Percentiles rank a stretch among this genome's conserved stretches.
Evolutionary conservation across 2,113 vertebrate species (phyloP).

Genomic region (Salvelinus sp.): DNA sequence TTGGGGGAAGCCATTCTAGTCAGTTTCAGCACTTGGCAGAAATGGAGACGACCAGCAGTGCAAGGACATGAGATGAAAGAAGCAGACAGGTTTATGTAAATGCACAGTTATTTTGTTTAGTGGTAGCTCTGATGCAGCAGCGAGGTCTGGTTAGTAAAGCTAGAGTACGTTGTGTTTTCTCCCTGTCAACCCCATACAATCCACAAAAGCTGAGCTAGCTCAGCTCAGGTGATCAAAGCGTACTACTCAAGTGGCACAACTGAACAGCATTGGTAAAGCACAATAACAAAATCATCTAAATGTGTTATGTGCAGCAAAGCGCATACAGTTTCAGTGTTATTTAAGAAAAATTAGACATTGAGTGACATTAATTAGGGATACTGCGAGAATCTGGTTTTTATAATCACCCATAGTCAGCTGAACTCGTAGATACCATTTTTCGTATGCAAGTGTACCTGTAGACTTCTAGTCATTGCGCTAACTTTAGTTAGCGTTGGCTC

Average conservation of each 20-base stretch:
- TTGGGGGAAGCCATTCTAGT: not conserved
- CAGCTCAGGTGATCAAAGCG: conserved; percentile 50
- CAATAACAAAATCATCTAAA: conserved; percentile 55
- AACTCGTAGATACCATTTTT: too few species aligned
- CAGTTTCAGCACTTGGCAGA: conserved; percentile 11
- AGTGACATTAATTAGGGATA: conserved; percentile 38
- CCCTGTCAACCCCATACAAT: conserved; percentile 59
- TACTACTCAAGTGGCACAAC: conserved; percentile 62
- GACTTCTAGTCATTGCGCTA: too few species aligned
- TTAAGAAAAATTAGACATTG: conserved; percentile 43
- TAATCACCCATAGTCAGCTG: too few species aligned
- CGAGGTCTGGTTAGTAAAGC: conserved; percentile 70
- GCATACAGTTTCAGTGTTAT: conserved; percentile 67
- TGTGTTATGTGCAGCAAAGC: conserved; percentile 71
- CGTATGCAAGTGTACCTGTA: too few species aligned
- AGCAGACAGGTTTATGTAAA: conserved; percentile 57
- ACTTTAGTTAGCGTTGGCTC: too few species aligned
- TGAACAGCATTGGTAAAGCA: conserved; percentile 71
- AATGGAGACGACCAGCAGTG: conserved; percentile 52
- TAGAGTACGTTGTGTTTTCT: conserved; percentile 67
- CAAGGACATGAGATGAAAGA: conserved; percentile 37
- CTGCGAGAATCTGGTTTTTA: too few species aligned
- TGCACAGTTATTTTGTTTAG: conserved; percentile 43
- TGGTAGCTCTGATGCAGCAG: conserved; percentile 59
- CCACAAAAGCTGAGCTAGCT: conserved; percentile 50